A percentile compares a stretch with the other conserved stretches of the same genome.
These are phyloP conservation scores for Phylloscopus trochilus DNA, from an alignment of 2,113 vertebrate genomes.

Conservation along the genomic window DNA sequence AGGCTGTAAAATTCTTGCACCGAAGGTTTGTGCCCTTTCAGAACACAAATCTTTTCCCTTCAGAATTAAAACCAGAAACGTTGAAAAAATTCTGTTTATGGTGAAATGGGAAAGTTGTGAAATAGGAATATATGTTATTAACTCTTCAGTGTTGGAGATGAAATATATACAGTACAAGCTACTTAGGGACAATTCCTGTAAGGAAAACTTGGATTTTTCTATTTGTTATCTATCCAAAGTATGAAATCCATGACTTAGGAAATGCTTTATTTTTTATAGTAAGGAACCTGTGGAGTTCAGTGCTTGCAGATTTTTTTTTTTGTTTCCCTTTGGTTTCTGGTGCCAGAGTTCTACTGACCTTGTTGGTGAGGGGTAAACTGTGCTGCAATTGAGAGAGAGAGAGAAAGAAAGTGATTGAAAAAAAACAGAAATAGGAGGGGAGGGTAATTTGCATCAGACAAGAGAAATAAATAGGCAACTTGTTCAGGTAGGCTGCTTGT, in stretches of 20 bases:
- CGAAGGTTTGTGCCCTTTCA: not conserved
- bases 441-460: not conserved
- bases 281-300: not conserved
- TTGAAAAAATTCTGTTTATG: not conserved
- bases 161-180: not conserved
- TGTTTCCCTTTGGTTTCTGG: not conserved
- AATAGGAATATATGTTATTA: not conserved
- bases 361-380: not conserved
- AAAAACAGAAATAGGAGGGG: not conserved
- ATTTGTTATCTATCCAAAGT: not conserved
- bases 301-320: not conserved
- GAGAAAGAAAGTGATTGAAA: not conserved
- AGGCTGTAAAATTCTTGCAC: not conserved
- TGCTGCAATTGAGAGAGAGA: not conserved
- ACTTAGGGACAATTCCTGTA: not conserved
- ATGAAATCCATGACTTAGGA: not conserved
- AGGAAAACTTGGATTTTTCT: not conserved
- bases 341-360: not conserved
- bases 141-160: not conserved
- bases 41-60: not conserved
- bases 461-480: not conserved
- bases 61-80: not conserved
- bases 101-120: not conserved
- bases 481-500: not conserved
- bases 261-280: not conserved